phyloP scores from a whole-genome alignment of 2,113 vertebrate genomes.

The Brienomyrus longianalis region DNA sequence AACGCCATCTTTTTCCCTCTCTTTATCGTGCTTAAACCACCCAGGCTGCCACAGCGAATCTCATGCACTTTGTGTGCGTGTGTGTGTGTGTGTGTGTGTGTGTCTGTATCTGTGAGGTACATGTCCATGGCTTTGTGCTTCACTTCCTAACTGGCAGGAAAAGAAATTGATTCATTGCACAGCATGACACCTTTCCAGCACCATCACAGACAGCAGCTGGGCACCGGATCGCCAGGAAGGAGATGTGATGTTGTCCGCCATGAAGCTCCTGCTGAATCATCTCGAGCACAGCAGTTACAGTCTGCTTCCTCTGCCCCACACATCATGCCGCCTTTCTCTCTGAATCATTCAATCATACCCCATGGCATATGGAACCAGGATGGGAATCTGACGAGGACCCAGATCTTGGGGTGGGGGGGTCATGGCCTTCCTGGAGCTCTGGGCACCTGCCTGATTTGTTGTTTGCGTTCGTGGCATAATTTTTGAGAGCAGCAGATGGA shows the following conservation, averaged over 20 bases:
- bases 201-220: constrained; percentile 16
- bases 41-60: neutral
- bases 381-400: neutral
- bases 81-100: neutral
- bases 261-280: neutral
- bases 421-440: neutral
- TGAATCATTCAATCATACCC: neutral
- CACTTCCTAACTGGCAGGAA: neutral
- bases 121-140: neutral
- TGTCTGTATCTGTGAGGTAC: neutral
- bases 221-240: neutral
- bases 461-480: neutral
- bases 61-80: too few species aligned
- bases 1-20: neutral
- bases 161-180: neutral
- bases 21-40: neutral
- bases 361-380: neutral
- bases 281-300: neutral
- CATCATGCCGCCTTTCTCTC: neutral
- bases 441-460: neutral
- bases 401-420: neutral
- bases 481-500: neutral
- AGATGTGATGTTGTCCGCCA: neutral
- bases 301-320: neutral
- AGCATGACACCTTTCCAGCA: neutral